Base-by-base conservation (phyloP, 2,888 invertebrate genomes). In the Drosophila paracracens region DNA sequence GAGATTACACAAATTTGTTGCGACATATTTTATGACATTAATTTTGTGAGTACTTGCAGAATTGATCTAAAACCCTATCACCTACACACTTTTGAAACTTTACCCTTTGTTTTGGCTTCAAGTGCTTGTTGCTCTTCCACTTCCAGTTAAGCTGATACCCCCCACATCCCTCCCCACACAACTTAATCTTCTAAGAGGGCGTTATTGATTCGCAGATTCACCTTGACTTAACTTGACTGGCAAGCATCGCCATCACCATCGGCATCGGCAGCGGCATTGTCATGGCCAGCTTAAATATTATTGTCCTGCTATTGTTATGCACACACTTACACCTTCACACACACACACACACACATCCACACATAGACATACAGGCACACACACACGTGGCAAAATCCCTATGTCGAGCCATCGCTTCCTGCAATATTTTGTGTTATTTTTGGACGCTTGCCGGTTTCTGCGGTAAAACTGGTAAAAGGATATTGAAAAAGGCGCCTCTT, bases 401-500 rank as follows among this genome's bases (percentile, higher is more conserved):
- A 85, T 74, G 86, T 81, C 73, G 88, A 70, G 74, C 73, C 79
- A 79, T 67, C 69, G 64, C 66, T 83, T 64, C 61, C 57, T 56
- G 67, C 63, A 69, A 48, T 66, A 53, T 72, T 79, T 72, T 70
- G 60, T 61, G 71, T 70, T 68, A 35, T 46, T 46, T 50, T 50
- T 36, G 66, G 53, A 25, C 36, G 33, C 58, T 58, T 56, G 46
- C 38, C 40, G 70, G 46, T 33, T 33, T 21, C 69, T 82, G 82
- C 51, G 85, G 85, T 59, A 60, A 74, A 66, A 67, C 72, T 69
- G 43, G 52, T 58, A 65, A 81, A 74, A 79, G 81, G 75, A 85
- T 85, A 85, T 85, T 85, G 85, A 85, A 88, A 85, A 88, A 83
- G 87, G 87, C 85, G 85, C 82, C 84, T 89, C 79, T 86, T 78